A percentile compares a stretch with the other conserved stretches of the same genome.
Evolutionary conservation across 2,888 invertebrate species (phyloP).

Genomic region (Glaucopsyche alexis): DNA sequence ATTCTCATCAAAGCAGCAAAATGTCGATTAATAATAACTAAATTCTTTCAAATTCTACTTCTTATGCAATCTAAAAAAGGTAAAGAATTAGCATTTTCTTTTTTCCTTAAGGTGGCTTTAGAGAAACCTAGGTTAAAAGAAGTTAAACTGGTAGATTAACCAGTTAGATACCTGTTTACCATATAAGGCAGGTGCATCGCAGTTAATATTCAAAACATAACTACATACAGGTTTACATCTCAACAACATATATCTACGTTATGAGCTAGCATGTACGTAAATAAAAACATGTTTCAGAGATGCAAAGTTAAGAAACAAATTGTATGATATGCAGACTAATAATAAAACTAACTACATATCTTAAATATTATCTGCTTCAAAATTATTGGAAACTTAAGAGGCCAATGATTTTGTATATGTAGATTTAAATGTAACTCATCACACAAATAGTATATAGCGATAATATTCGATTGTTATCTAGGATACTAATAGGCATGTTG

Average conservation of each 20-base stretch:
- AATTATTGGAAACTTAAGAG: too few species aligned
- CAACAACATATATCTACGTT: too few species aligned
- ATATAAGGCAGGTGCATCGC: background rate
- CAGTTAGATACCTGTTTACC: background rate
- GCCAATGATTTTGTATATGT: too few species aligned
- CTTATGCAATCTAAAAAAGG: background rate
- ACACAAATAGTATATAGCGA: too few species aligned
- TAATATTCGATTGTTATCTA: too few species aligned
- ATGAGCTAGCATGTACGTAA: background rate
- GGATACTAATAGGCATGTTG: too few species aligned
- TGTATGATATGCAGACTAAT: background rate
- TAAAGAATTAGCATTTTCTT: background rate
- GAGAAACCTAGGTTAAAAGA: background rate
- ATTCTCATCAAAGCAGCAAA: too few species aligned
- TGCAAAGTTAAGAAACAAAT: background rate
- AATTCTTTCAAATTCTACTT: background rate
- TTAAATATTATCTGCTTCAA: too few species aligned
- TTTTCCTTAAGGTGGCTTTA: background rate
- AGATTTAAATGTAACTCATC: too few species aligned
- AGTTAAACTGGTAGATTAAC: background rate
- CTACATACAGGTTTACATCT: background rate
- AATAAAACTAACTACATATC: too few species aligned
- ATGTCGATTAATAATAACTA: background rate
- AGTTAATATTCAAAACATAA: background rate
- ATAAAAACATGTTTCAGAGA: background rate